Evolutionary conservation across 2,113 vertebrate species (phyloP), one percentile per base, ranked within the genome.

Genomic region (Tragelaphus buxtoni): DNA sequence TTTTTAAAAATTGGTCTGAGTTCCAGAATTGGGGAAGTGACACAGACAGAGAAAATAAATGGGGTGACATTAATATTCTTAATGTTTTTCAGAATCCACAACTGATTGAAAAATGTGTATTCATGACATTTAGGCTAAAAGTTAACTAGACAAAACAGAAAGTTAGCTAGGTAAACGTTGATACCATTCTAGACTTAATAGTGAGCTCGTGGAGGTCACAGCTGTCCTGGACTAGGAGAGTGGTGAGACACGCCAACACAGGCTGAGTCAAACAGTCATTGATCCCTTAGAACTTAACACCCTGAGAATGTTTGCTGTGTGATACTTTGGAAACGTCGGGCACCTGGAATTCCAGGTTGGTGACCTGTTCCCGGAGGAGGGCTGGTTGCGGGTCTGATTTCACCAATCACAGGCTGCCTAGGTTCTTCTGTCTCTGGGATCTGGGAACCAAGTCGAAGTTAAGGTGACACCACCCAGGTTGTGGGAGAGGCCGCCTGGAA

Each of bases 321-420:
- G 97, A 91, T 85, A 87, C 60, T 96, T 84, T 95, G 88, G 95
- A 97, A 97, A 96, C 56, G 7, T 11, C 18, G 85, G 95, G 79
- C n/a, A 42, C 85, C 17, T 9, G 95, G 89, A 95, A 76, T 95
- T 96, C 95, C 96, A 96, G 97, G 69, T 92, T 92, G 79, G 3
- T 42, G 39, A 80, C 47, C 88, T 58, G 87, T 97, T 95, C 95
- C 74, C 49, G 49, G 82, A 82, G 82, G 61, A 74, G 81, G 90
- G 91, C 74, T 98, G 96, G 95, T 4, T 87, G 94, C 95, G 92
- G 56, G 88, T 90, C 58, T 97, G 95, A 97, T 89, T 32, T 96
- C 97, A 94, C 22, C 90, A 94, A 65, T 0, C 0, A 49, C 89
- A 84, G 92, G 47, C 96, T 96, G 96, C 77, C 96, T 65, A 90